Conservation (phyloP, 1,140 invertebrate genomes). For the Prorops nasuta region DNA sequence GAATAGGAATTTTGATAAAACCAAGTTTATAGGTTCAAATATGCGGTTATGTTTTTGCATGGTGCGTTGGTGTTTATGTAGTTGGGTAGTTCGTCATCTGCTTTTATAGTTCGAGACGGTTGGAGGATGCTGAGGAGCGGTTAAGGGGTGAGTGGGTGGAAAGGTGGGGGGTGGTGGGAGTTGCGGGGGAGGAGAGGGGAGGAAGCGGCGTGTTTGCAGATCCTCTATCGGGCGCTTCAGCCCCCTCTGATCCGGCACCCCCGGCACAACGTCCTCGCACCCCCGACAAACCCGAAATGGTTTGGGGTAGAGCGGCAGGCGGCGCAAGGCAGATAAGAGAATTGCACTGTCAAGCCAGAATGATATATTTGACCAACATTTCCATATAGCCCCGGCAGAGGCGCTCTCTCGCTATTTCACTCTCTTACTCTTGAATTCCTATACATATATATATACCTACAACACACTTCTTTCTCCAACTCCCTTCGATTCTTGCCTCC, state of each 20-base stretch:
- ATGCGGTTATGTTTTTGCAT: too few species aligned
- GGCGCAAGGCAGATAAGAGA: slow-evolving; percentile 71
- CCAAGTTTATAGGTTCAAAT: too few species aligned
- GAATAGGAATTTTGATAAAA: too few species aligned
- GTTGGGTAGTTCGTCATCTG: slow-evolving; percentile 47
- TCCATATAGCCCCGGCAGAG: slow-evolving; percentile 65
- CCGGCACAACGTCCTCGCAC: slow-evolving; percentile 18
- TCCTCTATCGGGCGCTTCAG: slow-evolving; percentile 55
- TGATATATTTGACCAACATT: slow-evolving; percentile 86
- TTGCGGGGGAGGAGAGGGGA: slow-evolving; percentile 27
- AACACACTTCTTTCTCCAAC: not conserved
- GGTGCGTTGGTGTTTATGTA: slow-evolving; percentile 32
- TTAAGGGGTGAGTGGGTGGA: slow-evolving; percentile 3
- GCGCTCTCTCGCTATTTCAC: slow-evolving; percentile 38
- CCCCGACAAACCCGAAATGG: slow-evolving; percentile 39
- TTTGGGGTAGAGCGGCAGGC: slow-evolving; percentile 43
- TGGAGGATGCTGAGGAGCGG: slow-evolving; percentile 15
- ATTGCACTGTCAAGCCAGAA: slow-evolving; percentile 82
- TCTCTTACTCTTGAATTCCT: slow-evolving; percentile 28
- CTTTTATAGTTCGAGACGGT: slow-evolving; percentile 36
- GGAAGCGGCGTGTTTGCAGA: slow-evolving; percentile 53
- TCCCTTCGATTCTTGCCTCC: not conserved
- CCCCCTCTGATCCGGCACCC: slow-evolving; percentile 30
- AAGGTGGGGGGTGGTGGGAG: slow-evolving; percentile 15
- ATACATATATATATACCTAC: not conserved